phyloP scores from a whole-genome alignment of 1,140 invertebrate genomes.

The Heliconius congener region DNA sequence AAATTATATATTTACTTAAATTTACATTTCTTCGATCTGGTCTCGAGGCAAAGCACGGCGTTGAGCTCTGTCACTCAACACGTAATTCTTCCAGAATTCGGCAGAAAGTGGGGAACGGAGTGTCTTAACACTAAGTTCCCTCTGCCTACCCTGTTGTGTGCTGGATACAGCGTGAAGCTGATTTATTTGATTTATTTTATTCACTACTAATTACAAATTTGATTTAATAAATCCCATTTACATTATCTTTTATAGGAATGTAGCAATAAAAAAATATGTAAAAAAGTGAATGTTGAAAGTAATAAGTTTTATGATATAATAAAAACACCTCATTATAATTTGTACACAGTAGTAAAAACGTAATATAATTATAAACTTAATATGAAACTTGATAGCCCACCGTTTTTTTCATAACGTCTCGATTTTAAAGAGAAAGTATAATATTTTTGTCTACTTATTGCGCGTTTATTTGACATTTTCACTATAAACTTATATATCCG shows the following conservation, averaged over 20 bases:
- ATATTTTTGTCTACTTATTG: slow-evolving; percentile 23
- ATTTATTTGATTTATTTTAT: no score
- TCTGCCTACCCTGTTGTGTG: no score
- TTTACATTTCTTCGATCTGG: no score
- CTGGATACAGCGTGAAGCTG: no score
- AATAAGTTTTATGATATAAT: neutral
- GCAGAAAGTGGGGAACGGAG: no score
- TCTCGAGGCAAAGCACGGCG: no score
- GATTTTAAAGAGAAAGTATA: slow-evolving; percentile 28
- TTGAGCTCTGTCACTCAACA: no score
- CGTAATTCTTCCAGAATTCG: no score
- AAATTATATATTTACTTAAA: no score
- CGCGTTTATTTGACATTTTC: slow-evolving; percentile 24
- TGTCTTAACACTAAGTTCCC: no score
- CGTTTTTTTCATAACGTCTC: neutral
- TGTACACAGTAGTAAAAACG: slow-evolving; percentile 6
- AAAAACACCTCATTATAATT: slow-evolving; percentile 11
- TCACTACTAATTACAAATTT: no score
- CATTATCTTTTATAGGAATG: neutral
- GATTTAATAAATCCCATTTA: no score
- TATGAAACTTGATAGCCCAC: slow-evolving; percentile 9
- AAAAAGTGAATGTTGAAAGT: slow-evolving; percentile 3
- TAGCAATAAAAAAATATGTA: neutral
- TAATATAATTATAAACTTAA: neutral
- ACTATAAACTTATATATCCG: neutral